Percentiles rank a stretch among this genome's conserved stretches.
phyloP scores from a whole-genome alignment of 2,888 invertebrate genomes.

The Iselma pallidipennis region DNA sequence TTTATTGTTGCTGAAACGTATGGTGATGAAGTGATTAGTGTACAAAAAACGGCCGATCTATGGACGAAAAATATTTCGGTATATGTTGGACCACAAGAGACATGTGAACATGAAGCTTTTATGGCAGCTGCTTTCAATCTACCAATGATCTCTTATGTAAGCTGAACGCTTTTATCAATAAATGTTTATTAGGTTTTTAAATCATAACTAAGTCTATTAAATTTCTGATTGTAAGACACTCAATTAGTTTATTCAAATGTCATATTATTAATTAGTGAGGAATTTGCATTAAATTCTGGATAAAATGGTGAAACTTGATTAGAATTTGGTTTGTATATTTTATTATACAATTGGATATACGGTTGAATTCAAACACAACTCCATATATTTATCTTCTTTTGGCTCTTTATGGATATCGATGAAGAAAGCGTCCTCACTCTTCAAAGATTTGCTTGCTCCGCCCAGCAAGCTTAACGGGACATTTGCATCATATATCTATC shows the following conservation, averaged over 20 bases:
- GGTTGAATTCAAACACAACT: too few species aligned
- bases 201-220: not conserved
- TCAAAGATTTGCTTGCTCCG: too few species aligned
- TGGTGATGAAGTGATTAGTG: constrained; percentile 86
- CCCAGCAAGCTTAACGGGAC: too few species aligned
- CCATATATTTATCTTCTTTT: too few species aligned
- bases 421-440: too few species aligned
- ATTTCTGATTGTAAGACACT: not conserved
- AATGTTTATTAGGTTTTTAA: not conserved
- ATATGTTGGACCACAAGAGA: constrained; percentile 89
- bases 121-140: constrained; percentile 93
- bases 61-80: constrained; percentile 85
- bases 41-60: constrained; percentile 80
- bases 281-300: constrained; percentile 3
- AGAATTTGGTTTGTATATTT: too few species aligned
- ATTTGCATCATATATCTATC: too few species aligned
- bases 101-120: constrained; percentile 89
- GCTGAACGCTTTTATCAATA: constrained; percentile 44
- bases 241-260: not conserved
- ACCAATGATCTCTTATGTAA: constrained; percentile 96
- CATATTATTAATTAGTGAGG: not conserved
- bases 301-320: too few species aligned
- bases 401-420: too few species aligned
- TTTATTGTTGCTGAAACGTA: constrained; percentile 89
- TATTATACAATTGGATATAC: too few species aligned